Conservation (phyloP, 1,140 invertebrate species). For the Bombus waltoni region DNA sequence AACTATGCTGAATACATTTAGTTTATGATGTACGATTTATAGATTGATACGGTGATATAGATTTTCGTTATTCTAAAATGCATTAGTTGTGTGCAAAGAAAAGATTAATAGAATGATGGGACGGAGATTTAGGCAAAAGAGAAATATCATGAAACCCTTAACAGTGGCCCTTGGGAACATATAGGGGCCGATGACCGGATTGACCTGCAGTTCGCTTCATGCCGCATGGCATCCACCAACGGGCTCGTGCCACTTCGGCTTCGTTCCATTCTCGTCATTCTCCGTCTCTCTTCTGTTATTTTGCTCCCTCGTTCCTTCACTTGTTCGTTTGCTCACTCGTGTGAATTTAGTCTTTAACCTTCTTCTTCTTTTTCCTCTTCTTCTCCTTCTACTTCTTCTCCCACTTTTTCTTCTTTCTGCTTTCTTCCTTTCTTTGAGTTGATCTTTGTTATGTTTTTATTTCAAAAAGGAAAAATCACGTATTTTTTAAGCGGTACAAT, state of each 20-base stretch:
- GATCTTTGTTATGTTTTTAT: background rate
- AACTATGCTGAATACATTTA: background rate
- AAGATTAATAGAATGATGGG: too few relatives aligned
- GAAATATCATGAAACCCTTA: conserved; percentile 43
- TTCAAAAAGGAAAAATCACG: background rate
- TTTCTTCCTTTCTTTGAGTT: background rate
- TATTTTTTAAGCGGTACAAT: background rate
- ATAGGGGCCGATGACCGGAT: conserved; percentile 79
- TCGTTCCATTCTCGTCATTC: conserved; percentile 42
- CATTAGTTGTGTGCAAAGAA: background rate
- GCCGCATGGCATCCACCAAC: conserved; percentile 66
- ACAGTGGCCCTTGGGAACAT: conserved; percentile 57
- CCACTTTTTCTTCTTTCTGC: too few relatives aligned
- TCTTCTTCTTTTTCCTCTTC: background rate
- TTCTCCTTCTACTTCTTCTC: background rate
- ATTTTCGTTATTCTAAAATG: background rate
- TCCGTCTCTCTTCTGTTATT: conserved; percentile 31
- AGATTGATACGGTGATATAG: background rate
- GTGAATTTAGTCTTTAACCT: conserved; percentile 28
- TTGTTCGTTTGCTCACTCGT: conserved; percentile 31
- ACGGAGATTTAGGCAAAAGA: background rate
- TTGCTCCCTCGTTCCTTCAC: conserved; percentile 41
- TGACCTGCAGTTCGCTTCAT: conserved; percentile 74
- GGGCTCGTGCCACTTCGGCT: conserved; percentile 72
- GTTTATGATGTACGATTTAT: too few relatives aligned